phyloP scores from a whole-genome alignment of 2,888 invertebrate species.

The Theodoxus fluviatilis region DNA sequence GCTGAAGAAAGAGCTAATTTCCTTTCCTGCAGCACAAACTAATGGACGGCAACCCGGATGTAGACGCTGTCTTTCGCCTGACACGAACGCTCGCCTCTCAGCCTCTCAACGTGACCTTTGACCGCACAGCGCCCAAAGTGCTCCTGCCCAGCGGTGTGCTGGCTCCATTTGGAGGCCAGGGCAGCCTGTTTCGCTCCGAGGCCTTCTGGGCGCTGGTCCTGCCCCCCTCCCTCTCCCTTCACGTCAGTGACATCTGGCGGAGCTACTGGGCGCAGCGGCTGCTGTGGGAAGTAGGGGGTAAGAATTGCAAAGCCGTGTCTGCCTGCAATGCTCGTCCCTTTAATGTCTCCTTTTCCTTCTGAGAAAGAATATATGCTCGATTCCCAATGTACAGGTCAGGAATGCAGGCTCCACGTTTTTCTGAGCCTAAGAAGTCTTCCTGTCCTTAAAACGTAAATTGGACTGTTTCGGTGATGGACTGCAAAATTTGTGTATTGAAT shows the following conservation, averaged over 20 bases:
- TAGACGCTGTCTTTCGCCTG: slow-evolving; percentile 51
- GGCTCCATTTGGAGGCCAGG: slow-evolving; percentile 50
- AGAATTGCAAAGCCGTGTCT: too few species aligned
- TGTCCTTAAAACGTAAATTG: too few species aligned
- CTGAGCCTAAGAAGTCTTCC: too few species aligned
- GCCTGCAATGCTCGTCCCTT: too few species aligned
- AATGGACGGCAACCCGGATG: slow-evolving; percentile 51
- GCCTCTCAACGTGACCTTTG: slow-evolving; percentile 41
- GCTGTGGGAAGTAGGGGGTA: slow-evolving; percentile 41
- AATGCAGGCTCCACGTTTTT: too few species aligned
- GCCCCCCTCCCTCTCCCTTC: slow-evolving; percentile 39
- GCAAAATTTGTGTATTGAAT: too few species aligned
- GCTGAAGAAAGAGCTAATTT: too few species aligned
- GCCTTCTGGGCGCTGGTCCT: slow-evolving; percentile 49
- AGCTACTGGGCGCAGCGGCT: slow-evolving; percentile 48
- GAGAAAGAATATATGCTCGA: too few species aligned
- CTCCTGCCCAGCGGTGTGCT: slow-evolving; percentile 41
- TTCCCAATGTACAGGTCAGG: too few species aligned
- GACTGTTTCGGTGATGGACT: too few species aligned
- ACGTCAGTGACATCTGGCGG: slow-evolving; percentile 49
- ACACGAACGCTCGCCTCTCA: slow-evolving; percentile 33
- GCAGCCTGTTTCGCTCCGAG: slow-evolving; percentile 42
- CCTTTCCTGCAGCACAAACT: slow-evolving; percentile 48
- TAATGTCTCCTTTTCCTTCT: too few species aligned
- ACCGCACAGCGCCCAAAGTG: slow-evolving; percentile 39